Evolutionary conservation across 2,113 vertebrate genomes (phyloP), one percentile per base, ranked within the genome.

Genomic region (Tachysurus fulvidraco): DNA sequence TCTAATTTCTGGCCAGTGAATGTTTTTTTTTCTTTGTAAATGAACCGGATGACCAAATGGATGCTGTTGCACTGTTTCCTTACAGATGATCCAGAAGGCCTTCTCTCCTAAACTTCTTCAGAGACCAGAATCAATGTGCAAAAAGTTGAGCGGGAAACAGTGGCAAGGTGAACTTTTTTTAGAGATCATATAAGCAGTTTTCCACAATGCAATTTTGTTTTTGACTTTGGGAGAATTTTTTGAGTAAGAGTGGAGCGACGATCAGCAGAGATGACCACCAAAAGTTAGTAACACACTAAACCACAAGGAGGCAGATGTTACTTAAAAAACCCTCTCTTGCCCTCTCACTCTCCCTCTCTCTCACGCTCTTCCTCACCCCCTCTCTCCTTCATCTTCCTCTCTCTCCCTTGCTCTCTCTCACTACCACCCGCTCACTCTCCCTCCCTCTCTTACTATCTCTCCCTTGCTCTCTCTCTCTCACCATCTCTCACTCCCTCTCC

Each of bases 51-150:
- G 11, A 77, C 41, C 46, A 73, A 74, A 28, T 65, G 13, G 21
- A 23, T 7, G 67, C 30, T 30, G 64, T 81, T 86, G 52, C 65
- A n/a, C 65, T 79, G 64, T 88, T 83, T 82, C 80, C 59, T 88
- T 89, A 60, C 88, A 90, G 90, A 83, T 88, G 62, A 76, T 82
- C 64, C 73, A 87, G 83, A 85, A 88, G 69, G 67, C 84, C 77
- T 23, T 89, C 88, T n/a, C 84, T 90, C 36, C 88, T 86, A 80
- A 89, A 86, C 64, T 82, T 88, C 90, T 82, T 88, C 81, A 79
- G 67, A 16, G 44, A 89, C 62, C 86, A 60, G 54, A 84, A 52
- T 78, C 86, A 85, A 55, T 84, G 59, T 62, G 81, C 80, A 62
- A 89, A 88, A 84, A 59, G 73, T 60, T 87, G 44, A 84, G 36